Percentiles rank a stretch among this genome's conserved stretches.
Conservation (phyloP, 2,888 invertebrate genomes). For the Apotomis betuletana region DNA sequence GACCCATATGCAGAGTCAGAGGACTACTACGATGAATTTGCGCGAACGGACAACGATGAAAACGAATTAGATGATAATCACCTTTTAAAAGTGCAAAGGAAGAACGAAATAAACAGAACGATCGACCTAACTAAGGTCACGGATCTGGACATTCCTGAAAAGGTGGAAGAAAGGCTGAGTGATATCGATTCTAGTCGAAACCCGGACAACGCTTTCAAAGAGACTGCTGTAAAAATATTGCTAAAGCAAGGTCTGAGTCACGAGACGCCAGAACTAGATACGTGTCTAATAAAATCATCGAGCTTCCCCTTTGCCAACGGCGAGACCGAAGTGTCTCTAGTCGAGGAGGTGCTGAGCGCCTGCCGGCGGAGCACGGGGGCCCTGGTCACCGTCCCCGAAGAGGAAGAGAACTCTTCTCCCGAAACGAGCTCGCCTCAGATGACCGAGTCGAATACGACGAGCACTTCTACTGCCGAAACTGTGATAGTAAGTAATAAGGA, state of each 20-base stretch:
- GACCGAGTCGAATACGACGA: conserved; percentile 86
- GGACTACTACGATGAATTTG: conserved; percentile 69
- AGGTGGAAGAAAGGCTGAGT: conserved; percentile 64
- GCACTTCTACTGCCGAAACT: conserved; percentile 88
- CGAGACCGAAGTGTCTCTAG: conserved; percentile 73
- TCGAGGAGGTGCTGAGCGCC: conserved; percentile 76
- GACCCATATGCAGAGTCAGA: conserved; percentile 78
- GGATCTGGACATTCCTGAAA: conserved; percentile 57
- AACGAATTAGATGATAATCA: conserved; percentile 76
- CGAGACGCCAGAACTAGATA: conserved; percentile 62
- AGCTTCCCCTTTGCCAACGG: conserved; percentile 66
- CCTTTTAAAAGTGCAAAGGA: conserved; percentile 74
- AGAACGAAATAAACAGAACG: conserved; percentile 77
- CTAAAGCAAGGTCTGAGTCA: conserved; percentile 58
- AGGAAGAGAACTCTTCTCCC: conserved; percentile 84
- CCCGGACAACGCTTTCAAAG: conserved; percentile 70
- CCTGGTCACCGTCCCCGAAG: conserved; percentile 85
- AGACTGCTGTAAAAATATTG: conserved; percentile 74
- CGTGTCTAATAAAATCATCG: conserved; percentile 67
- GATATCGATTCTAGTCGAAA: conserved; percentile 71
- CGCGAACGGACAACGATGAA: conserved; percentile 70
- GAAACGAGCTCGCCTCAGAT: conserved; percentile 83
- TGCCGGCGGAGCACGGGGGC: conserved; percentile 75
- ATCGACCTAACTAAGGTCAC: conserved; percentile 64
- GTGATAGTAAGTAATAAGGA: conserved; percentile 86